Conservation (phyloP, 2,797 vertebrate genomes). For the Clamator glandarius region DNA sequence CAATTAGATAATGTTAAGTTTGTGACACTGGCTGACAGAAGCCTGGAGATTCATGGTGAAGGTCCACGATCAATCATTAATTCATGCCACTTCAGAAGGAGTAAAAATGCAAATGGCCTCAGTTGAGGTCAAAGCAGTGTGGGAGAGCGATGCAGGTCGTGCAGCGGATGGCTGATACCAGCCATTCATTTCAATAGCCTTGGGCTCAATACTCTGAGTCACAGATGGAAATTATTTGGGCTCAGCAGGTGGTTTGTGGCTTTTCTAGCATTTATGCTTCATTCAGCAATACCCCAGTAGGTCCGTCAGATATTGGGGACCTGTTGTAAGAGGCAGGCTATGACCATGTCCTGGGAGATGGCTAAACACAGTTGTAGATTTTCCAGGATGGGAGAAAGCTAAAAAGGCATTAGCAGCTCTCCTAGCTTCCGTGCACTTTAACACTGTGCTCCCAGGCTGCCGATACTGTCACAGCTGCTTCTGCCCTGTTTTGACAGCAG, state of each 20-base stretch:
- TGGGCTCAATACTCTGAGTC: slow-evolving; percentile 2
- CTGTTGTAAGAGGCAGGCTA: not conserved
- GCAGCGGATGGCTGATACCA: not conserved
- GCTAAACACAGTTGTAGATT: not conserved
- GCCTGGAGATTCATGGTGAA: slow-evolving; percentile 57
- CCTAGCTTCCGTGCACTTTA: not conserved
- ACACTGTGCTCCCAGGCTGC: not conserved
- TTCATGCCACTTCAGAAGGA: not conserved
- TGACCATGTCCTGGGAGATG: not conserved
- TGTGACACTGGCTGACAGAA: slow-evolving; percentile 64
- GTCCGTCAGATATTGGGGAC: not conserved
- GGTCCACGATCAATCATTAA: slow-evolving; percentile 48
- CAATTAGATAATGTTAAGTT: slow-evolving; percentile 75
- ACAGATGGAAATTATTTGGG: not conserved
- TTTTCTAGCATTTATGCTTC: not conserved
- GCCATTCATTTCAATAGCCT: slow-evolving; percentile 2
- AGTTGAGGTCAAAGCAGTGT: slow-evolving; percentile 48
- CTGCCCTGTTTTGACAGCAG: not conserved
- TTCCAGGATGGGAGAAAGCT: not conserved
- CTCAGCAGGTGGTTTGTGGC: not conserved
- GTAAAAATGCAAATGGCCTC: slow-evolving; percentile 52
- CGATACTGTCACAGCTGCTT: not conserved
- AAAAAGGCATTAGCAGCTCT: not conserved
- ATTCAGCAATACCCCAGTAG: not conserved
- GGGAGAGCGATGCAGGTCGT: not conserved